A percentile compares a stretch with the other conserved stretches of the same genome.
Evolutionary conservation across 1,140 invertebrate species (phyloP).

Genomic region (roundworm (Caenorhabditis elegans)): DNA sequence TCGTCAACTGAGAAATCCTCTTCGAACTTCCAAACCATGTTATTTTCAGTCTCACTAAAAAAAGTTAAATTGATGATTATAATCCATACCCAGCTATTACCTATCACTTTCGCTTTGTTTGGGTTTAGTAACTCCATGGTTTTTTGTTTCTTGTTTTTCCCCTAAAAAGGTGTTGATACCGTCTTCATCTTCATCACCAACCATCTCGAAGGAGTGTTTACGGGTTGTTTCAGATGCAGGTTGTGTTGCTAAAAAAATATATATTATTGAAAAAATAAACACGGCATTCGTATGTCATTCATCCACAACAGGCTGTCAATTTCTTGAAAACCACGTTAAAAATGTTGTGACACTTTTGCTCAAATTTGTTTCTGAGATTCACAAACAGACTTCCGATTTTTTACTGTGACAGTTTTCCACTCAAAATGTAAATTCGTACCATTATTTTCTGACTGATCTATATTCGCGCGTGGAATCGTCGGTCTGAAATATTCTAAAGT

Average conservation of each 20-base stretch:
- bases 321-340: too few species aligned
- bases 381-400: too few species aligned
- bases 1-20: conserved; percentile 36
- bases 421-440: conserved; percentile 23
- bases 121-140: neutral
- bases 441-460: neutral
- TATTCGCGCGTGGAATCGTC: neutral
- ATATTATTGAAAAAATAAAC: too few species aligned
- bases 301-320: too few species aligned
- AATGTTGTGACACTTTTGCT: too few species aligned
- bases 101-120: conserved; percentile 10
- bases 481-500: neutral
- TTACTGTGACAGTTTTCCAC: too few species aligned
- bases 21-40: conserved; percentile 35
- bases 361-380: too few species aligned
- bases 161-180: conserved; percentile 4
- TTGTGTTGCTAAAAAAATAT: neutral
- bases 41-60: conserved; percentile 34
- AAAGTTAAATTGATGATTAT: neutral
- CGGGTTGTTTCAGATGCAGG: neutral
- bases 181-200: conserved; percentile 14
- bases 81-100: neutral
- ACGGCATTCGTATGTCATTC: too few species aligned
- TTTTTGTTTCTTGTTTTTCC: neutral
- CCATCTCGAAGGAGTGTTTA: neutral